Base-by-base conservation (phyloP, 2,888 invertebrate genomes). In the Drosophila quinaria region DNA sequence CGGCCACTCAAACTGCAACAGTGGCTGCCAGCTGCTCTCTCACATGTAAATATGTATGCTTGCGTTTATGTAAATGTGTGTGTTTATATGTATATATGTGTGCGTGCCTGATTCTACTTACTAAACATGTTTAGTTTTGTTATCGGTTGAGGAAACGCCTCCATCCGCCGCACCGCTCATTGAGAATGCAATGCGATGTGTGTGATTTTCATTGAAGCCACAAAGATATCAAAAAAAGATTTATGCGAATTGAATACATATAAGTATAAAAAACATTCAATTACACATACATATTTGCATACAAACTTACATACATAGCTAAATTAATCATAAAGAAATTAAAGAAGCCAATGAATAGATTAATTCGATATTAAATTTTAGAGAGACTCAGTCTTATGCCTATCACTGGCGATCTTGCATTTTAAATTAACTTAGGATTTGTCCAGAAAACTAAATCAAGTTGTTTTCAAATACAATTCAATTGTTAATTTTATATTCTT, bases 101-200 rank as follows among this genome's bases (percentile, higher is more conserved):
- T 65, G 29, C 77, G 61, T 54, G 74, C 61, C 66, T 79, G 75
- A 67, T 75, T 75, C 65, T 75, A 72, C 80, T 67, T 75, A 78
- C 74, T 65, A 78, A 70, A 81, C 80, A 78, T 72, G 78, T 70
- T 81, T 78, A 80, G 84, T 72, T 77, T 51, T 76, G 76, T 79
- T 79, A 79, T 79, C 77, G 67, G 62, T 41, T 56, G 37, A 72
- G 70, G 61, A 69, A 68, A 80, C 81, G 81, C 83, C 81, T 79
- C 61, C 64, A 79, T 71, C 82, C 78, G 68, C 60, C 54, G 52
- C 67, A 5, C 25, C 25, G 76, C 80, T 83, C 83, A 83, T 83
- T 84, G 80, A 58, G 56, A 83, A 84, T 83, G 83, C 85, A 83
- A 74, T 70, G 78, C 81, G 71, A 75, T 84, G 70, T 80, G 82